A percentile compares a stretch with the other conserved stretches of the same genome.
These are phyloP conservation scores for Uloborus diversus DNA, from an alignment of 1,140 invertebrate genomes.

Conservation along the genomic window DNA sequence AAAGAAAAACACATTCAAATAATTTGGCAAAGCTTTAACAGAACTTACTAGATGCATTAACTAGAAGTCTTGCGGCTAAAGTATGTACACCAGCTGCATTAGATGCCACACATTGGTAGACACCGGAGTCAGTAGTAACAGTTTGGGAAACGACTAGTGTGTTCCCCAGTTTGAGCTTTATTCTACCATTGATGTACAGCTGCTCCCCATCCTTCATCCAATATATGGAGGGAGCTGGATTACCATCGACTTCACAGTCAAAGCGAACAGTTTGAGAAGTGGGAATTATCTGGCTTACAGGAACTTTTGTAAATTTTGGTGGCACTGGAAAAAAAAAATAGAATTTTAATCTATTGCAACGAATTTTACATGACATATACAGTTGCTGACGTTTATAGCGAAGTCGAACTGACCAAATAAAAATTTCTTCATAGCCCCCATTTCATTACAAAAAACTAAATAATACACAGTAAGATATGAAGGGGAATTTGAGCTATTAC, in stretches of 20 bases:
- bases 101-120: slow-evolving; percentile 81
- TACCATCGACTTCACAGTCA: slow-evolving; percentile 75
- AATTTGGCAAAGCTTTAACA: too few species aligned
- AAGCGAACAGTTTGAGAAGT: slow-evolving; percentile 76
- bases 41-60: slow-evolving; percentile 53
- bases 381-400: too few species aligned
- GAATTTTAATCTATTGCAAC: not conserved
- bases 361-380: not conserved
- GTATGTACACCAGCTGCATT: slow-evolving; percentile 74
- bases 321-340: slow-evolving; percentile 64
- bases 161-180: slow-evolving; percentile 68
- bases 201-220: slow-evolving; percentile 74
- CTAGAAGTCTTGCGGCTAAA: slow-evolving; percentile 68
- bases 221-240: slow-evolving; percentile 71
- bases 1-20: too few species aligned
- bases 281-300: slow-evolving; percentile 70
- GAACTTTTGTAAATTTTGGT: slow-evolving; percentile 71
- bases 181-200: slow-evolving; percentile 65
- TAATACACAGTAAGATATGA: too few species aligned
- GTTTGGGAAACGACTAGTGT: slow-evolving; percentile 74
- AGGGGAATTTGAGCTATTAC: too few species aligned
- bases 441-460: too few species aligned
- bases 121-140: slow-evolving; percentile 74
- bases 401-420: too few species aligned
- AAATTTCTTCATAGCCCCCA: too few species aligned